Conservation (phyloP, 1,140 invertebrate genomes). For the Calosoma granatense region DNA sequence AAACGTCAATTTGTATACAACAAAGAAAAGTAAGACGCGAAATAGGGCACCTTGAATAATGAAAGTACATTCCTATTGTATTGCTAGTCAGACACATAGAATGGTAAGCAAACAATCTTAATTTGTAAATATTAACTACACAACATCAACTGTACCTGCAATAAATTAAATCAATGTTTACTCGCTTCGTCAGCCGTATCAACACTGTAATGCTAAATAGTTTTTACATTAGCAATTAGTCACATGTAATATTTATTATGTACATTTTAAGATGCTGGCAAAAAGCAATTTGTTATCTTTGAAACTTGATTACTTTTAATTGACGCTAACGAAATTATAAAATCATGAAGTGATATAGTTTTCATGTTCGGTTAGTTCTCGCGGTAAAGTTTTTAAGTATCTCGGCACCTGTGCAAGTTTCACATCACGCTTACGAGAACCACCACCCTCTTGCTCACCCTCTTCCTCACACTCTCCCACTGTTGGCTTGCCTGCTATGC, state of each 20-base stretch:
- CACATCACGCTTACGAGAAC: too few species aligned
- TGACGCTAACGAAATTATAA: conserved; percentile 1
- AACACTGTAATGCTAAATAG: too few species aligned
- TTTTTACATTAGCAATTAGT: too few species aligned
- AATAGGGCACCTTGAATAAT: not conserved
- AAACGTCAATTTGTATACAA: not conserved
- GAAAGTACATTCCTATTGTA: not conserved
- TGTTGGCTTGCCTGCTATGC: too few species aligned
- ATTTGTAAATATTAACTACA: not conserved
- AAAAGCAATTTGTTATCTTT: not conserved
- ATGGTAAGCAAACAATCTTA: not conserved
- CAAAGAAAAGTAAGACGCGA: not conserved
- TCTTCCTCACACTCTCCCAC: not conserved
- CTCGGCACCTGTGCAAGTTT: not conserved
- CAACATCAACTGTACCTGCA: not conserved
- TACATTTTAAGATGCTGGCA: too few species aligned
- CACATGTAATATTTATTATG: too few species aligned
- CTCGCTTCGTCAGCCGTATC: too few species aligned
- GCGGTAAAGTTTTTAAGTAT: conserved; percentile 5
- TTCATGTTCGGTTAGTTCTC: not conserved
- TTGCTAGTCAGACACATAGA: not conserved
- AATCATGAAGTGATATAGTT: conserved; percentile 3
- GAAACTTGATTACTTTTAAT: not conserved
- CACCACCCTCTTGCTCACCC: not conserved
- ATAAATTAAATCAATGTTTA: not conserved